Conservation (phyloP, 2,888 invertebrate species). For the Chrysotoxum bicinctum region DNA sequence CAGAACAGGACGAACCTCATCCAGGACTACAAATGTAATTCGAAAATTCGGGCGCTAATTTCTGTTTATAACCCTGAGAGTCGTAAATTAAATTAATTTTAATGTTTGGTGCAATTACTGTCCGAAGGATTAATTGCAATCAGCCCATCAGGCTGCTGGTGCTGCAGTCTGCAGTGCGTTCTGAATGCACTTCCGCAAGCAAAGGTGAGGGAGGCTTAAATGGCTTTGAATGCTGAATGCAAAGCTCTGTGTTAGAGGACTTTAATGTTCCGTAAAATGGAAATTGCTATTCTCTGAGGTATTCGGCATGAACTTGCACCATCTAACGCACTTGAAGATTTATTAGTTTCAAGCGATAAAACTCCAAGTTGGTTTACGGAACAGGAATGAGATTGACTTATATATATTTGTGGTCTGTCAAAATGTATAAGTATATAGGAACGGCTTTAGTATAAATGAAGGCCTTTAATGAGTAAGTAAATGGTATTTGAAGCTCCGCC, state of each 20-base stretch:
- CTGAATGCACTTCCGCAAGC: conserved; percentile 25
- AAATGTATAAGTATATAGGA: not conserved
- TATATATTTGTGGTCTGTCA: not conserved
- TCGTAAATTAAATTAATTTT: conserved; percentile 73
- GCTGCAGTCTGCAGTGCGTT: not conserved
- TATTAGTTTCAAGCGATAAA: conserved; percentile 18
- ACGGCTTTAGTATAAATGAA: not conserved
- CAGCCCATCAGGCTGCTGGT: not conserved
- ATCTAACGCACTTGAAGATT: conserved; percentile 40
- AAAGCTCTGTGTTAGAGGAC: conserved; percentile 22
- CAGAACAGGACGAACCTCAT: not conserved
- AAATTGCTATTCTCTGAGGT: conserved; percentile 46
- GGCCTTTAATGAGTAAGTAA: not conserved
- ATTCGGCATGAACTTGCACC: conserved; percentile 1
- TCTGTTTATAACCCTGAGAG: conserved; percentile 59
- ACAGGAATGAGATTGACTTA: conserved; percentile 18
- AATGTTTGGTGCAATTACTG: conserved; percentile 71
- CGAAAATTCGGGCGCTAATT: conserved; percentile 57
- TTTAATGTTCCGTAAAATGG: conserved; percentile 67
- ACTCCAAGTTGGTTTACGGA: not conserved
- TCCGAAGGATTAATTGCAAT: conserved; percentile 68
- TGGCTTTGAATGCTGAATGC: conserved; percentile 8
- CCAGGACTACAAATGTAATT: conserved; percentile 23
- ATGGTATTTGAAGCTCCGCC: not conserved
- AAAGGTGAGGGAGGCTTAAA: not conserved